Evolutionary conservation across 2,113 vertebrate genomes (phyloP), one percentile per base, ranked within the genome.

Genomic region (Misgurnus mizolepis): DNA sequence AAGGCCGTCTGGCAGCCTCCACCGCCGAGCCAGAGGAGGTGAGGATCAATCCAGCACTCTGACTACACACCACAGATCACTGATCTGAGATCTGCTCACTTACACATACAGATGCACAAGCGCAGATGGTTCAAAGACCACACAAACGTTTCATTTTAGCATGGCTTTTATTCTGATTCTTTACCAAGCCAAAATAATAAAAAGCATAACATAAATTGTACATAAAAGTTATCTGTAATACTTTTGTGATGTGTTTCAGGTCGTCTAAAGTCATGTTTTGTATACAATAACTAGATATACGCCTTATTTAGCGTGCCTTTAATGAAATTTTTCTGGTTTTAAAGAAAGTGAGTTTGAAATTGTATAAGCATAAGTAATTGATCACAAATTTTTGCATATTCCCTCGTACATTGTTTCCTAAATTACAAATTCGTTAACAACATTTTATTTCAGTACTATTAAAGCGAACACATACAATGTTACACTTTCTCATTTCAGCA

Each of bases 11-110:
- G 87, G 98, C 98, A 67, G 97, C 97, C 43, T 95, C 95, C 84
- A 99, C 96, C 2, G 96, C 97, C 80, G 96, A 99, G 87, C 96
- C 93, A 47, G 95, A 98, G 87, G 98, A 99, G 96, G 98, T 99
- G 75, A 87, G 90, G 70, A 41, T 27, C 34, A 41, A 7, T 34
- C 11, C 56, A 50, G 43, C 72, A 43, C 43, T 4, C 1, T 7
- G 11, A 47, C n/a, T 41, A 27, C 39, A 66, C 49, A 55, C 76
- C 64, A 43, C n/a, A 17, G 62, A 82, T 15, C 76, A 49, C 3
- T 76, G 58, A 34, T 27, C 65, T 55, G 77, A 27, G 74, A 70
- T 66, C 49, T 34, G 18, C 41, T 15, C 22, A 47, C 45, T 79
- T 80, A 72, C 53, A 64, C 78, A 86, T 78, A 62, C 67, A 55